A percentile compares a stretch with the other conserved stretches of the same genome.
phyloP scores from a whole-genome alignment of 2,888 invertebrate genomes.

The Ecdyonurus torrentis region DNA sequence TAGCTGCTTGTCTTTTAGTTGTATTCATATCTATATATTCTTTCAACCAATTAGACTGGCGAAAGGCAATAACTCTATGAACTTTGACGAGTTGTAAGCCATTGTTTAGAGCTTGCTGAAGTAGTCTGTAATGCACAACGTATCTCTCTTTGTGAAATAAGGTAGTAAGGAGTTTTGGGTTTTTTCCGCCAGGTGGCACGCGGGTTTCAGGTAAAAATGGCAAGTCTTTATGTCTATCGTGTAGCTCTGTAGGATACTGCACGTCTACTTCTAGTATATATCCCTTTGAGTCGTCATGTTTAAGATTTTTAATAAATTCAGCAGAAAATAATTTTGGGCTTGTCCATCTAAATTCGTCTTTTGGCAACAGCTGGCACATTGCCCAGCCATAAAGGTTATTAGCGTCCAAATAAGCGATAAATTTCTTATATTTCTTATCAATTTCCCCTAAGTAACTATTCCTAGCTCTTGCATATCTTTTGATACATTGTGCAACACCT shows the following conservation, averaged over 20 bases:
- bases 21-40: constrained; percentile 15
- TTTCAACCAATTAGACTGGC: constrained; percentile 15
- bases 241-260: constrained; percentile 14
- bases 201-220: constrained; percentile 12
- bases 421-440: too few species aligned
- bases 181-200: neutral
- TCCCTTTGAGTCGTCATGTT: constrained; percentile 1
- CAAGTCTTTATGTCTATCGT: constrained; percentile 14
- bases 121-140: constrained; percentile 14
- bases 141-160: constrained; percentile 12
- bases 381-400: constrained; percentile 13
- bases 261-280: constrained; percentile 16
- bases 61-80: constrained; percentile 14
- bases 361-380: too few species aligned
- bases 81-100: constrained; percentile 14
- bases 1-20: neutral
- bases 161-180: neutral
- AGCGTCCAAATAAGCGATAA: constrained; percentile 12
- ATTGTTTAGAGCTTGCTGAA: constrained; percentile 13
- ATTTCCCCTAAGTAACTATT: too few species aligned
- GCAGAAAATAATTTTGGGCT: neutral
- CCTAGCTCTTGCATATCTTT: constrained; percentile 7
- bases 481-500: constrained; percentile 7
- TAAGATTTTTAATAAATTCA: neutral
- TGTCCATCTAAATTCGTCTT: too few species aligned